Base-by-base conservation (phyloP, 2,888 invertebrate species). In the Strigamia crassipes region DNA sequence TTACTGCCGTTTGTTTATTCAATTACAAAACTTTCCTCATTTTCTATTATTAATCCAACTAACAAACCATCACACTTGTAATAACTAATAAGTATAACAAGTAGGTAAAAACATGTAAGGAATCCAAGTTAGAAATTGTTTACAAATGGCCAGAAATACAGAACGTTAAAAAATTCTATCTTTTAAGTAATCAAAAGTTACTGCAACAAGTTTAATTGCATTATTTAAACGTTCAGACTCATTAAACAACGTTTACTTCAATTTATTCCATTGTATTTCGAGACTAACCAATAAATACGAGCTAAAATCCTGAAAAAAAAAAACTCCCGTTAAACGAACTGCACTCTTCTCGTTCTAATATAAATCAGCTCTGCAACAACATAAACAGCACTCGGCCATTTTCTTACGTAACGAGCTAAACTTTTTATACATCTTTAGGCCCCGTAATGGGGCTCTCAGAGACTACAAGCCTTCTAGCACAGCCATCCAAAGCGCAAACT, bases 21-120 rank as follows among this genome's bases (percentile, higher is more conserved):
- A 73, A 73, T 73, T 73, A 73, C 12, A 73, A 73, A 73, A 73
- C 27, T 73, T 73, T 73, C 15, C 73, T 23, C 66, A 23, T 23
- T 66, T 66, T 13, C 21, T 66, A 23, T 23, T 2, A 73, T 73
- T 73, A 73, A 73, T 73, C 73, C 73, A 31, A 31, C 73, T 27
- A 56, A 56, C 56, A n/a, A 56, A 9, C 18, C n/a, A 56, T 56
- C n/a, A 56, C n/a, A 56, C 56, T 18, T 56, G 56, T 6, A 56
- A 56, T 56, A 56, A 56, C 56, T 18, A 56, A 18, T 18, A 18
- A 18, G 56, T 56, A 56, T 0, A 6, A 18, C 5, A 18, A n/a
- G 8, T 18, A 15, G 1, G 18, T 46, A 46, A n/a, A 46, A 4
- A 46, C 46, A 46, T n/a, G 13, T 3, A 46, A 0, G 46, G 6